A percentile compares a stretch with the other conserved stretches of the same genome.
phyloP scores from a whole-genome alignment of 2,797 vertebrate genomes.

The Margarornis squamiger region DNA sequence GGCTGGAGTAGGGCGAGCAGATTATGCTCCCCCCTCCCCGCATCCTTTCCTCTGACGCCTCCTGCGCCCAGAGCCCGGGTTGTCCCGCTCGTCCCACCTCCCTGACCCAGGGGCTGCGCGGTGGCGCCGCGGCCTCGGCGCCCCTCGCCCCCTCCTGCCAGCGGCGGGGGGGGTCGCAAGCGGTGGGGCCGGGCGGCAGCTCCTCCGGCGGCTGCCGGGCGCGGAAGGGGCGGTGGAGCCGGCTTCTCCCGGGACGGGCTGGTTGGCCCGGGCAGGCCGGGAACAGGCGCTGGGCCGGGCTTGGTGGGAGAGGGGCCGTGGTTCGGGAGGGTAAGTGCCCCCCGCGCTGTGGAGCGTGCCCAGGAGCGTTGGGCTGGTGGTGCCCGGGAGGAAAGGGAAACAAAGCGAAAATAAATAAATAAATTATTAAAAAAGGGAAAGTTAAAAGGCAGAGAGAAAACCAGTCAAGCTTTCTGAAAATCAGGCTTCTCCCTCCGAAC shows the following conservation, averaged over 20 bases:
- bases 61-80: background rate
- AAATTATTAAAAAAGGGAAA: background rate
- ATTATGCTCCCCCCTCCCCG: background rate
- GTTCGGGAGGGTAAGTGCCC: background rate
- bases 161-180: background rate
- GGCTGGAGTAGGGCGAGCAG: background rate
- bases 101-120: background rate
- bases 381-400: background rate
- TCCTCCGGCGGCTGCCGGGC: background rate
- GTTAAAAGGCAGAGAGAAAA: background rate
- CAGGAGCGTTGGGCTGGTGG: background rate
- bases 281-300: background rate
- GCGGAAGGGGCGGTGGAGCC: slow-evolving; percentile 1
- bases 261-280: background rate
- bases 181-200: background rate
- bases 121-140: background rate
- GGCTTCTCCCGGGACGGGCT: background rate
- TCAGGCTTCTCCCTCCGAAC: background rate
- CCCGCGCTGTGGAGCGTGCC: background rate
- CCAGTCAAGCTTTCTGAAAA: background rate
- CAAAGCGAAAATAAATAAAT: background rate
- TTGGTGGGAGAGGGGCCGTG: background rate
- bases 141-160: background rate
- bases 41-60: background rate
- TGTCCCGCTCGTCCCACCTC: background rate